Conservation (phyloP, 2,888 invertebrate species). For the Leptinotarsa juncta region DNA sequence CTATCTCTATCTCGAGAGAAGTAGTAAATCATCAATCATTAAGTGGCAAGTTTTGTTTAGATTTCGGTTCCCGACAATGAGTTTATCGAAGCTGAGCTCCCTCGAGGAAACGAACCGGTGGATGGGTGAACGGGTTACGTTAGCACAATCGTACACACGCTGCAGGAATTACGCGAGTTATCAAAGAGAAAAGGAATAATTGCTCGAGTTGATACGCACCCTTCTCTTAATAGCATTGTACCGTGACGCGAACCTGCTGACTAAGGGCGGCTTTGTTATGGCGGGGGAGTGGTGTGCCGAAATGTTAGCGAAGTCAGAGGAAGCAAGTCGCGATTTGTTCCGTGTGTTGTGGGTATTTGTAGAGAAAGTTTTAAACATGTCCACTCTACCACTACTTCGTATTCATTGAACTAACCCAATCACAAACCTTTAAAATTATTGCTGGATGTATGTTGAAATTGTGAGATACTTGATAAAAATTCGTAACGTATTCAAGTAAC, state of each 20-base stretch:
- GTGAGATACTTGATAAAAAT: too few species aligned
- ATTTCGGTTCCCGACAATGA: constrained; percentile 53
- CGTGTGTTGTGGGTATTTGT: neutral
- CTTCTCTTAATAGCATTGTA: constrained; percentile 33
- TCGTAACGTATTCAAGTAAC: too few species aligned
- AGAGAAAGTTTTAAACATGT: neutral
- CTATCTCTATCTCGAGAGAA: constrained; percentile 47
- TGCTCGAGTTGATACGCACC: constrained; percentile 47
- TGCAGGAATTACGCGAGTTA: constrained; percentile 38
- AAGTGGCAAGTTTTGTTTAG: constrained; percentile 57
- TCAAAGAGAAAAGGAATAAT: constrained; percentile 50
- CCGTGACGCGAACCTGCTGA: constrained; percentile 24
- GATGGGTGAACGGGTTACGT: constrained; percentile 31
- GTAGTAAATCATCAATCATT: constrained; percentile 56
- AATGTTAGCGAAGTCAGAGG: neutral
- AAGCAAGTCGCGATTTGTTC: neutral
- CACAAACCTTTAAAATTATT: too few species aligned
- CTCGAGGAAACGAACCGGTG: constrained; percentile 36
- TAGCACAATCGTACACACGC: constrained; percentile 22
- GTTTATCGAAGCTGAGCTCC: constrained; percentile 50
- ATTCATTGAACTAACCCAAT: too few species aligned
- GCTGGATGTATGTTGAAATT: too few species aligned
- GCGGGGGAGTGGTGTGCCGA: constrained; percentile 4
- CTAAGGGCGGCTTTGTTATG: constrained; percentile 18
- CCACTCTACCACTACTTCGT: too few species aligned